phyloP scores from a whole-genome alignment of 37 sponge, comb jelly and placozoan species.

The Dysidea cf. avara region DNA sequence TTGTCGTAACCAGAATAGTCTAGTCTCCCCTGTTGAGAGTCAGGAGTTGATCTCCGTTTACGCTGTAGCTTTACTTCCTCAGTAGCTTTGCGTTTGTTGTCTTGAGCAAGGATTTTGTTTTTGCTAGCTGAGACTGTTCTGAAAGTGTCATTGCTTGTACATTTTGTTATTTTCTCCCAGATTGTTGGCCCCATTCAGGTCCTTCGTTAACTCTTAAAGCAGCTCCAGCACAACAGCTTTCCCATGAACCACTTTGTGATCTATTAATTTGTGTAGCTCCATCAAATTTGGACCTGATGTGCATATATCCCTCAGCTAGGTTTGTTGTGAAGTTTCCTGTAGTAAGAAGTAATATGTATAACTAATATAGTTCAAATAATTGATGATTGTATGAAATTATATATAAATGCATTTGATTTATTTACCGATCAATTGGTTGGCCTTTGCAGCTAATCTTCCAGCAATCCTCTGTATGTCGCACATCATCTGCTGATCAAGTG shows the following conservation, averaged over 20 bases:
- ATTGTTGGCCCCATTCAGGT: not conserved
- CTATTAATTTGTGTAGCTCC: conserved; percentile 23
- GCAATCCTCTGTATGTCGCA: conserved; percentile 6
- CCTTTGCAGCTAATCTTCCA: conserved; percentile 10
- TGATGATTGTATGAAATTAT: too few relatives aligned
- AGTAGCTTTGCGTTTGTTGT: too few relatives aligned
- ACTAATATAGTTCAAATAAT: too few relatives aligned
- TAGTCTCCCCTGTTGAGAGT: not conserved
- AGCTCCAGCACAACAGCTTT: conserved; percentile 20
- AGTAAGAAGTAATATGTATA: too few relatives aligned
- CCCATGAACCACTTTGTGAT: too few relatives aligned
- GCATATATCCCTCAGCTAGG: conserved; percentile 40
- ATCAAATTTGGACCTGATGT: conserved; percentile 7
- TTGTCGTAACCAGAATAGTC: not conserved
- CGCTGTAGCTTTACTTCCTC: too few relatives aligned
- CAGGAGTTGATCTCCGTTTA: not conserved
- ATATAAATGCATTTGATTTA: not conserved
- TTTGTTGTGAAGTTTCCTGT: too few relatives aligned
- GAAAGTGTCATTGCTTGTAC: too few relatives aligned
- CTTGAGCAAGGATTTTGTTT: too few relatives aligned
- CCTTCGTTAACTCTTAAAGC: conserved; percentile 19
- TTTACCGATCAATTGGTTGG: conserved; percentile 10
- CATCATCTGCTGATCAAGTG: conserved; percentile 16
- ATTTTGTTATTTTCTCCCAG: not conserved
- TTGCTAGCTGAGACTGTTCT: too few relatives aligned